Percentiles rank a stretch among this genome's conserved stretches.
These are phyloP conservation scores for Glomeris maerens DNA, from an alignment of 1,140 invertebrate genomes.

Conservation along the genomic window DNA sequence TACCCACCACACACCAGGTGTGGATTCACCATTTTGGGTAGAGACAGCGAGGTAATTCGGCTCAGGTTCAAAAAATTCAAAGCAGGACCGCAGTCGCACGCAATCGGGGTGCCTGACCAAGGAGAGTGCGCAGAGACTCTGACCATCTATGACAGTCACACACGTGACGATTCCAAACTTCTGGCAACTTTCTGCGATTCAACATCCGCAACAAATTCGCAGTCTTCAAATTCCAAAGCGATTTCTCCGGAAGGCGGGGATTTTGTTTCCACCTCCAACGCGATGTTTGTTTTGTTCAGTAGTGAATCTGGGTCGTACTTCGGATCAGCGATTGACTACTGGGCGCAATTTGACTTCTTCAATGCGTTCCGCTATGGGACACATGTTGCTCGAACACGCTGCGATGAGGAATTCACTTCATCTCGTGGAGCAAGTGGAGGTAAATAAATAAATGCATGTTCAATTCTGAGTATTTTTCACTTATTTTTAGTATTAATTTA, in stretches of 20 bases:
- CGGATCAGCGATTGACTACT: conserved; percentile 65
- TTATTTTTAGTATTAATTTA: no score
- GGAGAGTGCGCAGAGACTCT: conserved; percentile 77
- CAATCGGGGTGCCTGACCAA: conserved; percentile 58
- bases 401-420: conserved; percentile 68
- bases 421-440: no score
- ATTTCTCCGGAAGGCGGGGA: conserved; percentile 62
- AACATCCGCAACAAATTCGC: conserved; percentile 48
- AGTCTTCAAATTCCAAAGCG: no score
- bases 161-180: conserved; percentile 68
- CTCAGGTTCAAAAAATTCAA: conserved; percentile 60
- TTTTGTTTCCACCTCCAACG: conserved; percentile 69
- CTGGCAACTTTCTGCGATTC: conserved; percentile 87
- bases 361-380: conserved; percentile 72
- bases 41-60: conserved; percentile 64
- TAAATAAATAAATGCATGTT: no score
- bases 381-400: conserved; percentile 56
- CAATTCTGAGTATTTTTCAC: no score
- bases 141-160: conserved; percentile 67
- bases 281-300: conserved; percentile 50
- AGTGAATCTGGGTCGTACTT: conserved; percentile 36
- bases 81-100: conserved; percentile 73
- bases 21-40: conserved; percentile 71
- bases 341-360: conserved; percentile 85
- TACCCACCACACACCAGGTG: conserved; percentile 80